Evolutionary conservation across 2,888 invertebrate genomes (phyloP).

Genomic region (Yponomeuta plumbellus): DNA sequence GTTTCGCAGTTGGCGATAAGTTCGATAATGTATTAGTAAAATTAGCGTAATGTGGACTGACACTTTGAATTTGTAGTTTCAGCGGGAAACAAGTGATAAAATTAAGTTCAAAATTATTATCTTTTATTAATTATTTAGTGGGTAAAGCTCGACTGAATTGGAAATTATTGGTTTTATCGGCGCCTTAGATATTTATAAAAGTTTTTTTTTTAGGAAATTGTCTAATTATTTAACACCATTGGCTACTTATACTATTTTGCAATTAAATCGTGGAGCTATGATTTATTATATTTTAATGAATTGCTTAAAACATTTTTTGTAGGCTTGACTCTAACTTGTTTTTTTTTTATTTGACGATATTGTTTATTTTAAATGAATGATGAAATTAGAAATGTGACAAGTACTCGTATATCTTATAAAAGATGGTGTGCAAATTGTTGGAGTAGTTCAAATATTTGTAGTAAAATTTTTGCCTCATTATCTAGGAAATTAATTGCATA

Average conservation of each 20-base stretch:
- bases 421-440: conserved; percentile 35
- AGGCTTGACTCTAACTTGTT: background rate
- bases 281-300: background rate
- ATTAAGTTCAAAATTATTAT: background rate
- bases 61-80: conserved; percentile 9
- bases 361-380: conserved; percentile 2
- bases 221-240: background rate
- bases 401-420: conserved; percentile 47
- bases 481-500: conserved; percentile 32
- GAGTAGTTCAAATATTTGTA: conserved; percentile 65
- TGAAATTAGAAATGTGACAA: conserved; percentile 15
- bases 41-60: conserved; percentile 4
- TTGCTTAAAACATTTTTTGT: background rate
- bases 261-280: conserved; percentile 1
- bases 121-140: background rate
- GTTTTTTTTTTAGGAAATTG: background rate
- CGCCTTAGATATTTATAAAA: background rate
- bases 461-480: conserved; percentile 51
- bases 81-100: background rate
- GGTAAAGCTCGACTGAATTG: conserved; percentile 1
- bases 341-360: background rate
- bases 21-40: conserved; percentile 5
- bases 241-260: background rate
- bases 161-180: background rate
- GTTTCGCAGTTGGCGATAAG: conserved; percentile 8